A percentile compares a stretch with the other conserved stretches of the same genome.
phyloP scores from a whole-genome alignment of 1,140 invertebrate species.

The silkworm (Bombyx mori) region ASM3026992v2 NC_085129.1:11935501-11936000 shows the following conservation, averaged over 20 bases:
- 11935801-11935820: not conserved
- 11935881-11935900: not conserved
- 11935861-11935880: not conserved
- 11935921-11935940: not conserved
- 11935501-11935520: no score
- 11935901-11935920: not conserved
- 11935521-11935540: no score
- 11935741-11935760: constrained; percentile 18
- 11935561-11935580: no score
- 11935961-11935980: no score
- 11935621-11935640: constrained; percentile 17
- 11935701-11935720: constrained; percentile 19
- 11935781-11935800: constrained; percentile 1
- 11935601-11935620: no score
- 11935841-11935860: no score
- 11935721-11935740: constrained; percentile 22
- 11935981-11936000: no score
- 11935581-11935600: no score
- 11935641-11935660: constrained; percentile 12
- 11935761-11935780: constrained; percentile 8
- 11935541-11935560: no score
- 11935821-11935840: no score
- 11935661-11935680: constrained; percentile 13
- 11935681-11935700: constrained; percentile 13
- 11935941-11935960: no score